Conservation (phyloP, 2,888 invertebrate species). For the Disparrhopalites patrizii region DNA sequence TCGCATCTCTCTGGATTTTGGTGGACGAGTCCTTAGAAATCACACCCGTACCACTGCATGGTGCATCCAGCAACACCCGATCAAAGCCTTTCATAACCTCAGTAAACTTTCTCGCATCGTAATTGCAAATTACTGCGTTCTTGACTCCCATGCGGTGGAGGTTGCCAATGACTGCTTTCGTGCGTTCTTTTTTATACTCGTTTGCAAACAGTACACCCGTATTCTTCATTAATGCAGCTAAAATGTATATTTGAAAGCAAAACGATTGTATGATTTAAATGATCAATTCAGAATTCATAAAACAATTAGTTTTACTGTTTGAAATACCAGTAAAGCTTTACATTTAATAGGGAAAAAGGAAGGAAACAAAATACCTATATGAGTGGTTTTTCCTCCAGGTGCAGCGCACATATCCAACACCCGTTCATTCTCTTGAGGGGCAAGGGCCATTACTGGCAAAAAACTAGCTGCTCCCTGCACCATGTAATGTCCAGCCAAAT, state of each 20-base stretch:
- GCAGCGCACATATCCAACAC: constrained; percentile 97
- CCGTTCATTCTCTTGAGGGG: constrained; percentile 91
- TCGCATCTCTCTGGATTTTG: constrained; percentile 83
- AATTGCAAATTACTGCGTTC: constrained; percentile 82
- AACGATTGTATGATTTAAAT: neutral
- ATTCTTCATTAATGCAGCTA: constrained; percentile 94
- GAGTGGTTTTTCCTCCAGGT: constrained; percentile 97
- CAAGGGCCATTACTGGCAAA: constrained; percentile 95
- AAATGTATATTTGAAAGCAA: constrained; percentile 39
- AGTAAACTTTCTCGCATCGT: constrained; percentile 79
- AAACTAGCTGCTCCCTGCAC: constrained; percentile 89
- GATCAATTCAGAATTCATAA: neutral
- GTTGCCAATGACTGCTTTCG: constrained; percentile 91
- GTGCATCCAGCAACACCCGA: constrained; percentile 92
- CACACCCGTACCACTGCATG: constrained; percentile 97
- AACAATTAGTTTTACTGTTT: neutral
- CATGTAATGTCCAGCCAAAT: constrained; percentile 96
- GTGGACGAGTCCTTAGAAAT: constrained; percentile 96
- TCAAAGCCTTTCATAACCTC: constrained; percentile 88
- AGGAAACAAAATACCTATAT: constrained; percentile 62
- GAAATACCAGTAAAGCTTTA: constrained; percentile 1
- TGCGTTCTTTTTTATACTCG: constrained; percentile 83
- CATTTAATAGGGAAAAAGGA: neutral
- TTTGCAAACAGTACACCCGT: constrained; percentile 95
- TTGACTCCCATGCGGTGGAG: constrained; percentile 93